A percentile compares a stretch with the other conserved stretches of the same genome.
These are phyloP conservation scores for Notoglanidium macrostoma DNA, from an alignment of 2,797 vertebrate species.

Conservation along the genomic window DNA sequence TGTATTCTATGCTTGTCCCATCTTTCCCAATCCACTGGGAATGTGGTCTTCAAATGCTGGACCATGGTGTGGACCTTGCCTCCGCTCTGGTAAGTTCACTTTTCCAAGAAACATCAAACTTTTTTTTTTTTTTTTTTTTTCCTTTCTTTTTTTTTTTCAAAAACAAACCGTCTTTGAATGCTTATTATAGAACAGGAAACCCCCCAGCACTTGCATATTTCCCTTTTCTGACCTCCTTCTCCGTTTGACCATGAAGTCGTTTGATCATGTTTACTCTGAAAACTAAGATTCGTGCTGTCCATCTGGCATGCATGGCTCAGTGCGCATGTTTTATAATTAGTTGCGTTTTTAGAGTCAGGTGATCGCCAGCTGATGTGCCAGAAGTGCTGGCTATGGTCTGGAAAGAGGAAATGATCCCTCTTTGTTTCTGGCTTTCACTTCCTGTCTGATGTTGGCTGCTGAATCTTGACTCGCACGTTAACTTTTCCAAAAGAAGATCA, in stretches of 20 bases:
- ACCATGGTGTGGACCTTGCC: neutral
- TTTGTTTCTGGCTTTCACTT: slow-evolving; percentile 45
- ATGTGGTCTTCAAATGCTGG: neutral
- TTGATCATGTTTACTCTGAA: neutral
- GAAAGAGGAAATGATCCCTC: slow-evolving; percentile 67
- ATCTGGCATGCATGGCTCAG: neutral
- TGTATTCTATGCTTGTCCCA: neutral
- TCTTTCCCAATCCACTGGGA: neutral
- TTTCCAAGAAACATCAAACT: slow-evolving; percentile 11
- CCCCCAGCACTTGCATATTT: neutral
- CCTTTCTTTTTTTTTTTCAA: slow-evolving; percentile 10
- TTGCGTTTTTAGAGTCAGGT: slow-evolving; percentile 23
- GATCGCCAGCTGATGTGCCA: slow-evolving; percentile 36
- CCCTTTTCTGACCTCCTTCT: neutral
- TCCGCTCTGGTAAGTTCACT: slow-evolving; percentile 43
- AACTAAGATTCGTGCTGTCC: neutral
- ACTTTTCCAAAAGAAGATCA: neutral
- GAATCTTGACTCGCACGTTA: neutral
- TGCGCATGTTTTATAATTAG: neutral
- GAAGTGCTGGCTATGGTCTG: slow-evolving; percentile 40
- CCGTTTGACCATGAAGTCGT: neutral
- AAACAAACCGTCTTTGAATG: neutral
- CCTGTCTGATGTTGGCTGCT: neutral
- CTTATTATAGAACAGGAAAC: slow-evolving; percentile 43
- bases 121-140: neutral